A percentile compares a stretch with the other conserved stretches of the same genome.
These are phyloP conservation scores for Paguma larvata DNA, from an alignment of 2,797 vertebrate genomes.

Conservation along the genomic window DNA sequence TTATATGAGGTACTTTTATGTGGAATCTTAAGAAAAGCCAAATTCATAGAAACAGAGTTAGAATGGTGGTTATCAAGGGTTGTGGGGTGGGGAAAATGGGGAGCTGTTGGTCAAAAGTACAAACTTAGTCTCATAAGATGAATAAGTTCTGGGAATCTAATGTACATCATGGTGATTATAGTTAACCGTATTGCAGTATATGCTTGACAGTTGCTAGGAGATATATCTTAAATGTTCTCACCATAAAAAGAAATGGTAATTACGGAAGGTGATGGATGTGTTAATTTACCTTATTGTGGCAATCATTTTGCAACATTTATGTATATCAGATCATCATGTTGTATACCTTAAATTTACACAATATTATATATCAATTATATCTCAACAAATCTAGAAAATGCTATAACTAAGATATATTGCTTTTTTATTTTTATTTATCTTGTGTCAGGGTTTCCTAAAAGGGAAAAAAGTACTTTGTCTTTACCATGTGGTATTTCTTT, in stretches of 20 bases:
- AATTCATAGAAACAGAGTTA: neutral
- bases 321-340: neutral
- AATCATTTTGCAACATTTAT: neutral
- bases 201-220: neutral
- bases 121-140: neutral
- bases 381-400: neutral
- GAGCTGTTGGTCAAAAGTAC: neutral
- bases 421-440: constrained; percentile 51
- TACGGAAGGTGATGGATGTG: neutral
- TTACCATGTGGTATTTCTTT: constrained; percentile 23
- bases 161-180: neutral
- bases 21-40: neutral
- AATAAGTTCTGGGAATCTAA: neutral
- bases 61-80: neutral
- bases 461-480: neutral
- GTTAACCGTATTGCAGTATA: neutral
- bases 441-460: neutral
- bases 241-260: constrained; percentile 37
- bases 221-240: neutral
- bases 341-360: neutral
- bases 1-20: constrained; percentile 1
- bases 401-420: neutral
- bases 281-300: neutral
- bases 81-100: neutral
- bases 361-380: neutral